Base-by-base conservation (phyloP, 2,113 vertebrate species). In the Lamprotornis superbus region DNA sequence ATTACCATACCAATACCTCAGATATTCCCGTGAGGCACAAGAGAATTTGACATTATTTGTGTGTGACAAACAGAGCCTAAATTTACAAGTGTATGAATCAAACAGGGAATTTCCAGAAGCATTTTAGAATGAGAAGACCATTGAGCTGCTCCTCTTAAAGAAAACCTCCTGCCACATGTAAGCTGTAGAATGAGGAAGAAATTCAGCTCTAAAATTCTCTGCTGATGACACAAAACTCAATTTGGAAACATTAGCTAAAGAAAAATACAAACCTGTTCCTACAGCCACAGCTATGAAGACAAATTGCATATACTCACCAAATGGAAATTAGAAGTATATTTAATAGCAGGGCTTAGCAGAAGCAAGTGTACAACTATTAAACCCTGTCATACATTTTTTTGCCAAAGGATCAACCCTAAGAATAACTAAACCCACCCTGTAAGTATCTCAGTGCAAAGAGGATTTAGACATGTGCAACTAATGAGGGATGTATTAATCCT, bases 161-260 rank as follows among this genome's bases (percentile, higher is more conserved):
- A 57, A 68, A 37, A 3, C 10, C 37, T 83, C 21, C 56, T 65
- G 79, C 49, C 57, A 57, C 68, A 55, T 57, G 75, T 31, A 65
- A 46, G 18, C 35, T 88, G 42, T 28, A 75, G 85, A 95, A 95
- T 35, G 90, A 96, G 94, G 90, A 94, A 93, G 85, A 94, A 88
- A 92, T 77, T 55, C 53, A 57, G 46, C 50, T 57, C 42, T 33
- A 4, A 73, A 60, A 90, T 96, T 88, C 82, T 88, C 63, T 88
- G 63, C 55, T 27, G 49, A 11, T 94, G 94, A 96, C 68, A 86
- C 25, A 53, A 88, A 90, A 64, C 80, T 78, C 61, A 30, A 23
- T 77, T 88, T 85, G 88, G 94, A 93, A 94, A 49, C 75, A 80
- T 18, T 15, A 80, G 67, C 85, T 88, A 90, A 85, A 69, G 71